Base-by-base conservation (phyloP, 2,113 vertebrate species). In the Pyrgilauda ruficollis region DNA sequence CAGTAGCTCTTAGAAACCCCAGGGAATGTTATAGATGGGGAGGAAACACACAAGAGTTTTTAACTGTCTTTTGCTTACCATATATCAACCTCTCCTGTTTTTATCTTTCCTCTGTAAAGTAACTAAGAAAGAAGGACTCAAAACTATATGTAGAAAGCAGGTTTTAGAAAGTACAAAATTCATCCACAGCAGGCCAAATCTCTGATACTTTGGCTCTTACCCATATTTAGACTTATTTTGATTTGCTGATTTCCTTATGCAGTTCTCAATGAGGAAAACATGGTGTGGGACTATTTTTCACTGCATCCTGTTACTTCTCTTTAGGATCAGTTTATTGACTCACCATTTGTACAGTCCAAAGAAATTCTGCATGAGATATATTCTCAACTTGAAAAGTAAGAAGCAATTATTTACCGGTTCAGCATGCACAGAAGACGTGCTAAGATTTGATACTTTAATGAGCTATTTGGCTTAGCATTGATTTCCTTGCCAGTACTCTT, bases 1-100 rank as follows among this genome's bases (percentile, higher is more conserved):
- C 21, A 56, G 83, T 49, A 90, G 56, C 61, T 89, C 94, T 93
- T 78, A 90, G 30, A 96, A 93, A 72, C 75, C 43, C 26, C 55
- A 49, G 85, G 55, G 72, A 90, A 69, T 1, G 0, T 27, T 75
- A 46, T 4, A 58, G n/a, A 66, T 58, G 43, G 37, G 50, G 18
- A 92, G 15, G 83, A 90, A 93, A 66, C 13, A 76, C 0, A 0
- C 28, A 77, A 22, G n/a, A 76, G 62, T 83, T 92, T 91, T 72
- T 84, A 81, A 64, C 39, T 81, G 23, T 46, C n/a, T 33, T 73
- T 79, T 83, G 10, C 15, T 78, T 89, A 58, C 47, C 15, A 30
- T n/a, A 33, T 9, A 47, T 52, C 53, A 84, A 4, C 9, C 11
- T 73, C 74, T 64, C 9, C 31, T 69, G 53, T 73, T 93, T 95